Evolutionary conservation across 2,113 vertebrate genomes (phyloP).

Genomic region (Himantopus leucocephalus): DNA sequence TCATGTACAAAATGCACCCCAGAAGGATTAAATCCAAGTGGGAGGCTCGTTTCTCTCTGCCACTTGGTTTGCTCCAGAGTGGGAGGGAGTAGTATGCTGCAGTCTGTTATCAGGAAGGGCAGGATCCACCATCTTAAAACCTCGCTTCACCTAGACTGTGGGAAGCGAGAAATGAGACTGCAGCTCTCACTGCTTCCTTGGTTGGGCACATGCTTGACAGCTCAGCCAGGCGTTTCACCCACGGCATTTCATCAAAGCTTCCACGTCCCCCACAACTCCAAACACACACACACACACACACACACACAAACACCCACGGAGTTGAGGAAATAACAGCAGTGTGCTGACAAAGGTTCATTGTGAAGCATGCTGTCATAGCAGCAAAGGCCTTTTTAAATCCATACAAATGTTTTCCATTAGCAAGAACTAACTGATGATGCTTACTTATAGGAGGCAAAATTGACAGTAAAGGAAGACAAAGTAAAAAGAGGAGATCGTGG

Average conservation of each 20-base stretch:
- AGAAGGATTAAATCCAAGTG: not conserved
- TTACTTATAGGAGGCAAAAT: not conserved
- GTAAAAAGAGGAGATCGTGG: not conserved
- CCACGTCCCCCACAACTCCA: not conserved
- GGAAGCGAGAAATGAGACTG: not conserved
- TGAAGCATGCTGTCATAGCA: not conserved
- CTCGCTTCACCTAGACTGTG: not conserved
- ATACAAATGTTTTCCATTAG: not conserved
- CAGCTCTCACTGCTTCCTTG: not conserved
- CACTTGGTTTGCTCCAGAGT: not conserved
- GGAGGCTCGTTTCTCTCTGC: not conserved
- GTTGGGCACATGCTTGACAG: not conserved
- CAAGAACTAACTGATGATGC: not conserved
- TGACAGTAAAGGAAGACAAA: not conserved
- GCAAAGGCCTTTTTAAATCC: not conserved
- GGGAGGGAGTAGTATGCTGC: not conserved
- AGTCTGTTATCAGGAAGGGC: not conserved
- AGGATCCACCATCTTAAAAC: not conserved
- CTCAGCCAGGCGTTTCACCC: not conserved
- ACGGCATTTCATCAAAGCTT: not conserved
- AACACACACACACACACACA: not conserved
- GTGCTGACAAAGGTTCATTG: not conserved
- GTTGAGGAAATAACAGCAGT: not conserved
- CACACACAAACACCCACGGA: not conserved
- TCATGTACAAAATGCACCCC: not conserved